Conservation (phyloP, 1,140 invertebrate genomes). For the Lepidurus apus region DNA sequence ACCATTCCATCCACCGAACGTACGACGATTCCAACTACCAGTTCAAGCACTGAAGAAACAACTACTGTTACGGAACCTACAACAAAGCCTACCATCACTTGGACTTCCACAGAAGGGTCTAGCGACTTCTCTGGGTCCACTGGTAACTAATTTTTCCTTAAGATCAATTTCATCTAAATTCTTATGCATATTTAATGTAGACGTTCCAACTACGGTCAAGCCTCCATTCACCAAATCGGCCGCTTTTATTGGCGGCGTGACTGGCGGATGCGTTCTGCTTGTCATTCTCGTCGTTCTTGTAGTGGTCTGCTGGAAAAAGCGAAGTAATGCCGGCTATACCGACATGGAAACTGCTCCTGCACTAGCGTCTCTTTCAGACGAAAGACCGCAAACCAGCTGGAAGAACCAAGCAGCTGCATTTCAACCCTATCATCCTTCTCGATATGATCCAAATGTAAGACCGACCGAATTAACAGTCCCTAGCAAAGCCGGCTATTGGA, state of each 20-base stretch:
- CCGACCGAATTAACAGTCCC: not conserved
- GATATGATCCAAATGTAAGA: not conserved
- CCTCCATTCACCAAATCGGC: not conserved
- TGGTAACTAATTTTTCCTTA: not conserved
- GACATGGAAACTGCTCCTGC: not conserved
- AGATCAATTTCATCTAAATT: no score
- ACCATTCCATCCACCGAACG: not conserved
- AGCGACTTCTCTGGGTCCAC: not conserved
- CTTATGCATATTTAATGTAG: not conserved
- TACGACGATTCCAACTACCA: not conserved
- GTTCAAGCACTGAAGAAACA: not conserved
- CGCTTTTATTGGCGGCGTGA: not conserved
- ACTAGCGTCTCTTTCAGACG: not conserved
- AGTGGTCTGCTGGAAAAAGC: not conserved
- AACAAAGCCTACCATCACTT: not conserved
- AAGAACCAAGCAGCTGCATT: not conserved
- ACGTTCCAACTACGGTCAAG: not conserved
- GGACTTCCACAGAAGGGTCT: not conserved
- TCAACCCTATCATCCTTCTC: not conserved
- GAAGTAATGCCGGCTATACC: not conserved
- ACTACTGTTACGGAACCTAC: not conserved
- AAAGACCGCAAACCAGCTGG: conserved; percentile 8
- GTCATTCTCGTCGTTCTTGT: not conserved
- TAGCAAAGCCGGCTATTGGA: conserved; percentile 24
- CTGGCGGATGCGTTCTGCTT: not conserved